Evolutionary conservation across 2,113 vertebrate genomes (phyloP), one percentile per base, ranked within the genome.

Genomic region (Mystacornis crossleyi): DNA sequence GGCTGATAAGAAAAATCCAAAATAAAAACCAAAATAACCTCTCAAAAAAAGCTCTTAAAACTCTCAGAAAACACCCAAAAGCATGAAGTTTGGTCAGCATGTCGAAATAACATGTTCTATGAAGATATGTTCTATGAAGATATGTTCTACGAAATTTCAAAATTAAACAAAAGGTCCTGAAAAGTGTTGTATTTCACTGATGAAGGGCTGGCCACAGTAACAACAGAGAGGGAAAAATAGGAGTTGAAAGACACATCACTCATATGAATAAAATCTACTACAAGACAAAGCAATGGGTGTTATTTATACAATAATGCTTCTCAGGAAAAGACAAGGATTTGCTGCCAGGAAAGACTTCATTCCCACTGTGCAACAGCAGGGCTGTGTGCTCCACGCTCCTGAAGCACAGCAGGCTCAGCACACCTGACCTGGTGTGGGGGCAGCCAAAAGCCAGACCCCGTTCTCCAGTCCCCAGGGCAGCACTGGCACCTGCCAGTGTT

Each of bases 401-500:
- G 57, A 6, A 33, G 82, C 57, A 26, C 1, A 4, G 16, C 47
- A 25, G 48, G 78, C 57, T 62, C 9, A 17, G 28, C 11, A 45
- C 3, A 0, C 9, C 42, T 12, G 36, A 1, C 6, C 50, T 3
- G 47, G 43, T 42, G 29, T 3, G 6, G 0, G 2, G 50, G 3
- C 74, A 58, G 47, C 29, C 42, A 12, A 4, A 9, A 0, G 6
- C 42, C 72, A 54, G 14, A 45, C 26, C 5, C 4, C 9, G 2
- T 3, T 14, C 31, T n/a, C 8, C 6, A 15, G 55, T 2, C 4
- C 66, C 53, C 55, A n/a, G 34, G 5, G 62, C 16, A 54, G 26
- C 14, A 2, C 8, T 78, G 72, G 58, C 64, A 83, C 36, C 18
- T 7, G 0, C 43, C 3, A 4, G 6, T 8, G 9, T n/a, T 3